Evolutionary conservation across 2,113 vertebrate species (phyloP), one percentile per base, ranked within the genome.

Genomic region (Microcebus tavaratra): DNA sequence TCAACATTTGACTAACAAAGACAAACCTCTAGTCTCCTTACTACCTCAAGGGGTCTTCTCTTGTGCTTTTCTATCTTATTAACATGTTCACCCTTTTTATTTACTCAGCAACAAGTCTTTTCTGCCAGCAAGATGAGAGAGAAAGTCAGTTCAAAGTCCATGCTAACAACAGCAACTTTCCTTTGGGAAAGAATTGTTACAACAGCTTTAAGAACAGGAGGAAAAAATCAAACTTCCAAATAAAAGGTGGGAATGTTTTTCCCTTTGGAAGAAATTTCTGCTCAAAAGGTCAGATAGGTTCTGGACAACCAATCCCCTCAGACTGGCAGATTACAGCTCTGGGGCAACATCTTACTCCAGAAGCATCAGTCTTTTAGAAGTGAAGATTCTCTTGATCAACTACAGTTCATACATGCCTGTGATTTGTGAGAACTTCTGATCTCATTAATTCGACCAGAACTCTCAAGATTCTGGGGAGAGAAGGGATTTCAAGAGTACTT

Each of bases 101-200:
- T 34, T 55, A 90, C 7, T 48, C 75, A 79, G 57, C 48, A 89
- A 89, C 7, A 82, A 83, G 29, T 80, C 45, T 94, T 90, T 63
- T 68, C 31, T 36, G 31, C 36, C 57, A 34, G 29, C 50, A 90
- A 34, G 27, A 67, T 93, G 68, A 61, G 88, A 90, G 5, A 79
- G 67, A 94, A 87, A 90, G 85, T 63, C 29, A 78, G 53, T 93
- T 92, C 63, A 94, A 87, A 61, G 65, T 23, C 55, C 36, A 72
- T 29, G 75, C 39, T 86, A 84, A 81, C 45, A 89, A 75, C 8
- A 48, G 17, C 39, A 82, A 59, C 23, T 79, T 80, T 61, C n/a
- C 20, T 78, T 78, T 61, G 90, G 55, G 55, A 82, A 91, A 79
- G 70, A 88, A 63, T 84, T 25, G 76, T 80, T 91, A 76, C 14